These are phyloP conservation scores for Ammospiza nelsoni DNA, from an alignment of 2,113 vertebrate species.

Conservation along the genomic window DNA sequence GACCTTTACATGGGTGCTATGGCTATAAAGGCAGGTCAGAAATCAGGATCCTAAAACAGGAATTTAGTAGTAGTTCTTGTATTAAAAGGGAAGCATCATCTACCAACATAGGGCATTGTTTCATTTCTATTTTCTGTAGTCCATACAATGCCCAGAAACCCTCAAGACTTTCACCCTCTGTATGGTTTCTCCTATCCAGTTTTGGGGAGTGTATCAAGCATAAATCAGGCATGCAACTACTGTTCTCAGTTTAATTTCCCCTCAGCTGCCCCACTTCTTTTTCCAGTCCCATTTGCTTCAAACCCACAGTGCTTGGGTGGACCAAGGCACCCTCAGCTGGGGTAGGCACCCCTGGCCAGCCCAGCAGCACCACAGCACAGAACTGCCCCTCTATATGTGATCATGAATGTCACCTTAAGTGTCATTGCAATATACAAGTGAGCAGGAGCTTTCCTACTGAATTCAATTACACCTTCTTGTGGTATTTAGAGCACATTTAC, in stretches of 20 bases:
- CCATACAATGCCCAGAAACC: neutral
- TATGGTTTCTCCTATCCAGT: neutral
- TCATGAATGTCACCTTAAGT: neutral
- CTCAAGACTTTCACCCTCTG: neutral
- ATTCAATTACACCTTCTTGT: neutral
- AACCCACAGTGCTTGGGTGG: fast-evolving
- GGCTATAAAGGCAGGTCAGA: neutral
- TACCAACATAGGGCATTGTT: neutral
- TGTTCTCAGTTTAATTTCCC: neutral
- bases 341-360: neutral
- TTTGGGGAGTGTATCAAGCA: neutral
- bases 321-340: no score
- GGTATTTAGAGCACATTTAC: neutral
- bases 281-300: neutral
- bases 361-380: fast-evolving
- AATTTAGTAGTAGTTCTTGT: neutral
- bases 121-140: neutral
- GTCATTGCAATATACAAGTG: neutral
- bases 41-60: neutral
- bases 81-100: neutral
- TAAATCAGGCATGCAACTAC: neutral
- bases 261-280: neutral
- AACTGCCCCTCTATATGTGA: fast-evolving
- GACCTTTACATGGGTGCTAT: neutral
- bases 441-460: neutral